Conservation (phyloP, 2,888 invertebrate genomes). For the Nomada fucata region DNA sequence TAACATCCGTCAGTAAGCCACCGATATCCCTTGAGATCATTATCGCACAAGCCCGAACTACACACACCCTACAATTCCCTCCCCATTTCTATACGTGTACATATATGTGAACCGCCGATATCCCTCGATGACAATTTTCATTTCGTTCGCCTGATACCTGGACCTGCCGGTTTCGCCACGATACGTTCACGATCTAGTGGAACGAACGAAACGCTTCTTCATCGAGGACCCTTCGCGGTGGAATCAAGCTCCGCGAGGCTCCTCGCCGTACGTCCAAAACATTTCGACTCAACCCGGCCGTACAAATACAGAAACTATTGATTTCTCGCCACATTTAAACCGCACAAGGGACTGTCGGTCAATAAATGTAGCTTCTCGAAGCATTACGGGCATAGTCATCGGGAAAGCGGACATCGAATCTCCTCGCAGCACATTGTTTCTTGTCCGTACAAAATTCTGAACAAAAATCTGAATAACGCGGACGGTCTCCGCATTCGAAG, state of each 20-base stretch:
- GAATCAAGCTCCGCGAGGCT: constrained; percentile 9
- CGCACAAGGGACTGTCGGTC: constrained; percentile 49
- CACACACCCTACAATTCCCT: background rate
- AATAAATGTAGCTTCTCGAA: constrained; percentile 51
- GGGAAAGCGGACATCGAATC: constrained; percentile 11
- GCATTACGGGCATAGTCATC: constrained; percentile 28
- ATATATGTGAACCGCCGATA: background rate
- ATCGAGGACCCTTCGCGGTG: constrained; percentile 2
- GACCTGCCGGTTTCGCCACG: background rate
- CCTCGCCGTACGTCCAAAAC: constrained; percentile 27
- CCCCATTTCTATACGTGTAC: background rate
- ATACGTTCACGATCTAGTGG: background rate
- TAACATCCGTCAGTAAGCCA: constrained; percentile 1
- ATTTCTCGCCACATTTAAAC: constrained; percentile 67
- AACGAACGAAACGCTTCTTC: background rate
- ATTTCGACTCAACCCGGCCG: constrained; percentile 52
- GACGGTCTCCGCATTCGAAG: constrained; percentile 8
- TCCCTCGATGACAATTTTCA: background rate
- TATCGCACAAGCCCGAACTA: constrained; percentile 13
- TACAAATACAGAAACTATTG: constrained; percentile 64
- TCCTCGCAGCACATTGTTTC: constrained; percentile 4
- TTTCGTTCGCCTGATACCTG: background rate
- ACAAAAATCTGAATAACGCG: background rate
- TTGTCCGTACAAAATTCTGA: background rate
- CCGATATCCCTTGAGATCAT: constrained; percentile 5